These are phyloP conservation scores for Trichosurus vulpecula DNA, from an alignment of 2,797 vertebrate genomes.

Conservation along the genomic window DNA sequence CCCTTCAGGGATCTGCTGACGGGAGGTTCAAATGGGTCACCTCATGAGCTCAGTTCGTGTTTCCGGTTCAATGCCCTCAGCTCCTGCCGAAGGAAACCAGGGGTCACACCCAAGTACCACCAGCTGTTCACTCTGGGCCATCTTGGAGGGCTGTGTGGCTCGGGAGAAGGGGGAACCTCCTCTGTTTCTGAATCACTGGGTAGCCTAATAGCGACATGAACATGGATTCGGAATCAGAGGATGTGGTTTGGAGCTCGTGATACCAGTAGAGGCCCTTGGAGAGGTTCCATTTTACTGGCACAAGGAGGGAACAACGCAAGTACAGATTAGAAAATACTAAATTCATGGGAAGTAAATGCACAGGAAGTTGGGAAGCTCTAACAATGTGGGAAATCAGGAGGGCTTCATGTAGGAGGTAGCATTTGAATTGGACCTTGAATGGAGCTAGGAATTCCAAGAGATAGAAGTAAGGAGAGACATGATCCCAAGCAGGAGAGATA, in stretches of 20 bases:
- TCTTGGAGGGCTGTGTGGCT: background rate
- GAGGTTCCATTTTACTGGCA: background rate
- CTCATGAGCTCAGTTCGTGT: background rate
- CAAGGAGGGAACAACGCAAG: background rate
- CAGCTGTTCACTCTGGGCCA: background rate
- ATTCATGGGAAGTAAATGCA: background rate
- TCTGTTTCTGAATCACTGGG: slow-evolving; percentile 1
- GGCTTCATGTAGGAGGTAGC: background rate
- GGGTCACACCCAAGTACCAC: background rate
- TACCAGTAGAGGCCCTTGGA: background rate
- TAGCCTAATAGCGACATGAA: background rate
- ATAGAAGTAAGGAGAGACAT: background rate
- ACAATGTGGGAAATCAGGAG: background rate
- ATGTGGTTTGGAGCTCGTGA: background rate
- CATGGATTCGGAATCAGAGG: background rate
- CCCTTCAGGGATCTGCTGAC: background rate
- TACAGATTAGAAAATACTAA: background rate
- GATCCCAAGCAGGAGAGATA: background rate
- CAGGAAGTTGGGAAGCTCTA: background rate
- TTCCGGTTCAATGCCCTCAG: fast-evolving
- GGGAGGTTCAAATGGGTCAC: slow-evolving; percentile 13
- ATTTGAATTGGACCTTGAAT: background rate
- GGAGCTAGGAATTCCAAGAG: background rate
- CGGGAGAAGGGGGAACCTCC: slow-evolving; percentile 40
- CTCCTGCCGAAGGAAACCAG: background rate